phyloP scores from a whole-genome alignment of 2,797 vertebrate genomes.

The Naso thynnoides region DNA sequence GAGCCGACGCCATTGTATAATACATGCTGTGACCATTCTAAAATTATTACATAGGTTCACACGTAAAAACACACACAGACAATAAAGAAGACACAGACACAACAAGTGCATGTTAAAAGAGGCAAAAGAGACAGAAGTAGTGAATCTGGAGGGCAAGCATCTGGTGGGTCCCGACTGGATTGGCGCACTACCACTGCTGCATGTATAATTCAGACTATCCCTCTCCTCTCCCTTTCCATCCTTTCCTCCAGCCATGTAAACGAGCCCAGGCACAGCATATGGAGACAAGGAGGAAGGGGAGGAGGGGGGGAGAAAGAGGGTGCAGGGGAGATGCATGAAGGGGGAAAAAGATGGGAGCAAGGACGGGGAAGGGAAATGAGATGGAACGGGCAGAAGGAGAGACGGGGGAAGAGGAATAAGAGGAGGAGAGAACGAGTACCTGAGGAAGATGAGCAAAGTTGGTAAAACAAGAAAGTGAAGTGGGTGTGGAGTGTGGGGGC shows the following conservation, averaged over 20 bases:
- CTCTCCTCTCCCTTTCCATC: conserved; percentile 62
- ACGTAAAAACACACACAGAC: conserved; percentile 38
- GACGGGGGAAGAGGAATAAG: conserved; percentile 20
- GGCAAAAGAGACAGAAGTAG: conserved; percentile 67
- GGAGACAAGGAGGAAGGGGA: conserved; percentile 53
- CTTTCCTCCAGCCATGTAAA: conserved; percentile 82
- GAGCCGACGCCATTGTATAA: conserved; percentile 15
- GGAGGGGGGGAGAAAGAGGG: conserved; percentile 35
- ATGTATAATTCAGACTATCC: conserved; percentile 80
- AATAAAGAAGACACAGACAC: conserved; percentile 35
- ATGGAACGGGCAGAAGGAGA: conserved; percentile 51
- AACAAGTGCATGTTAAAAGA: conserved; percentile 57
- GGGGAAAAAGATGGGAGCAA: conserved; percentile 45
- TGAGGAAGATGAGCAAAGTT: conserved; percentile 47
- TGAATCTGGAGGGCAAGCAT: conserved; percentile 80
- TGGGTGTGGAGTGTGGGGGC: background rate
- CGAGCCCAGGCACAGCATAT: conserved; percentile 75
- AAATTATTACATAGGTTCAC: conserved; percentile 30
- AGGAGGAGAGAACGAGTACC: conserved; percentile 24
- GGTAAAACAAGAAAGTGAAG: conserved; percentile 46
- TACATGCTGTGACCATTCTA: conserved; percentile 1
- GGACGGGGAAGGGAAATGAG: conserved; percentile 19
- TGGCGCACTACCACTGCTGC: conserved; percentile 66
- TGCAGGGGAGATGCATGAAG: conserved; percentile 39
- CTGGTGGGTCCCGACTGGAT: conserved; percentile 74